These are phyloP conservation scores for Octodonta nipae DNA, from an alignment of 2,888 invertebrate species.

Conservation along the genomic window DNA sequence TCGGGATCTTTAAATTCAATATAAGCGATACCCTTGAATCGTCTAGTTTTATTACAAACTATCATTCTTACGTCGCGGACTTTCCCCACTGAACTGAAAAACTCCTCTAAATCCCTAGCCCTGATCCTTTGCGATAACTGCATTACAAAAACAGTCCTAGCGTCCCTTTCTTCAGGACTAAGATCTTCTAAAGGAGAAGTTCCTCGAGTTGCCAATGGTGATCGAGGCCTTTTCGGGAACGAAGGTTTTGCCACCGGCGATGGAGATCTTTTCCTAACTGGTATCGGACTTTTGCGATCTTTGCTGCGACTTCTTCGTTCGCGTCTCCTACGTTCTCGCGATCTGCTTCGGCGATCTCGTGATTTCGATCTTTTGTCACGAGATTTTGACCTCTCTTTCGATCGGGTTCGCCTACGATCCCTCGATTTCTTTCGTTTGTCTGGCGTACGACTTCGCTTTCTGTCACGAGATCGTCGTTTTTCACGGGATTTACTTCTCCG, in stretches of 20 bases:
- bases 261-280: conserved; percentile 17
- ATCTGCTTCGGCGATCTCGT: conserved; percentile 33
- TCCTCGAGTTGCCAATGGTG: conserved; percentile 35
- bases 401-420: conserved; percentile 22
- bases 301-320: conserved; percentile 17
- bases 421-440: conserved; percentile 11
- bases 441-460: conserved; percentile 19
- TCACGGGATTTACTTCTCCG: conserved; percentile 12
- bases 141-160: conserved; percentile 98
- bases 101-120: conserved; percentile 91
- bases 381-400: conserved; percentile 6
- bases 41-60: conserved; percentile 94
- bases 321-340: conserved; percentile 19
- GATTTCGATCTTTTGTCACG: conserved; percentile 26
- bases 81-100: conserved; percentile 96
- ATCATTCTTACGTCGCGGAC: conserved; percentile 96
- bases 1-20: conserved; percentile 97
- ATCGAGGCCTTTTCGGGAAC: conserved; percentile 13
- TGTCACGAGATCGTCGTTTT: conserved; percentile 31
- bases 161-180: conserved; percentile 93
- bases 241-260: conserved; percentile 13
- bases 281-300: conserved; percentile 15
- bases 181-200: conserved; percentile 57
- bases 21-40: conserved; percentile 99
- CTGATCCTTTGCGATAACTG: conserved; percentile 89